phyloP scores from a whole-genome alignment of 2,888 invertebrate species.

The Rosalia funebris region DNA sequence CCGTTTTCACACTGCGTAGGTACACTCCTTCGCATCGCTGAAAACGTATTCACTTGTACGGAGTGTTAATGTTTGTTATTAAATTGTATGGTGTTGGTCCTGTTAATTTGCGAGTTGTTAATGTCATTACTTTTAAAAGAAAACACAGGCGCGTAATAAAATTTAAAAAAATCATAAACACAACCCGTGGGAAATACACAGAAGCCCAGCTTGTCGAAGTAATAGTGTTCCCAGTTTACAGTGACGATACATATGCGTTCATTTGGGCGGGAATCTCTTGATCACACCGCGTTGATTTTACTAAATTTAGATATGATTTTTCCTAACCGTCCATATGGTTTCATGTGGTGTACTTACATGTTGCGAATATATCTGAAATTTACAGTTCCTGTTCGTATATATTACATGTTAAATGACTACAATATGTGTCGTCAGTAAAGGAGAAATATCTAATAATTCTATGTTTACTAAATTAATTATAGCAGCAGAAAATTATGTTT shows the following conservation, averaged over 20 bases:
- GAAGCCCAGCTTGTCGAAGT: conserved; percentile 38
- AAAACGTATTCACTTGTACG: neutral
- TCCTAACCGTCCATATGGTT: too few relatives aligned
- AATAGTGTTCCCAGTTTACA: conserved; percentile 6
- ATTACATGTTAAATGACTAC: too few relatives aligned
- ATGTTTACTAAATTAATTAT: too few relatives aligned
- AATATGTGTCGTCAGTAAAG: too few relatives aligned
- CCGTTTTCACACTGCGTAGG: conserved; percentile 5
- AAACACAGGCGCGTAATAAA: conserved; percentile 38
- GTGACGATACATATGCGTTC: conserved; percentile 8
- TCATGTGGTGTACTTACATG: too few relatives aligned
- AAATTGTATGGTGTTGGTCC: conserved; percentile 26
- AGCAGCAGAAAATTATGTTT: too few relatives aligned
- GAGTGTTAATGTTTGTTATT: conserved; percentile 7
- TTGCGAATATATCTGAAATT: too few relatives aligned
- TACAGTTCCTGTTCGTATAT: too few relatives aligned
- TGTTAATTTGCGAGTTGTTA: conserved; percentile 36
- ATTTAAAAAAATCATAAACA: conserved; percentile 37
- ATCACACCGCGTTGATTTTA: neutral
- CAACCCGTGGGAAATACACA: conserved; percentile 40
- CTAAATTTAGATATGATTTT: neutral
- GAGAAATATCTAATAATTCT: too few relatives aligned
- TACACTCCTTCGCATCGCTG: neutral
- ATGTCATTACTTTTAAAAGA: conserved; percentile 29
- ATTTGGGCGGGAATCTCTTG: conserved; percentile 3